Percentiles rank a stretch among this genome's conserved stretches.
These are phyloP conservation scores for Pimephales promelas DNA, from an alignment of 2,113 vertebrate species.

Conservation along the genomic window DNA sequence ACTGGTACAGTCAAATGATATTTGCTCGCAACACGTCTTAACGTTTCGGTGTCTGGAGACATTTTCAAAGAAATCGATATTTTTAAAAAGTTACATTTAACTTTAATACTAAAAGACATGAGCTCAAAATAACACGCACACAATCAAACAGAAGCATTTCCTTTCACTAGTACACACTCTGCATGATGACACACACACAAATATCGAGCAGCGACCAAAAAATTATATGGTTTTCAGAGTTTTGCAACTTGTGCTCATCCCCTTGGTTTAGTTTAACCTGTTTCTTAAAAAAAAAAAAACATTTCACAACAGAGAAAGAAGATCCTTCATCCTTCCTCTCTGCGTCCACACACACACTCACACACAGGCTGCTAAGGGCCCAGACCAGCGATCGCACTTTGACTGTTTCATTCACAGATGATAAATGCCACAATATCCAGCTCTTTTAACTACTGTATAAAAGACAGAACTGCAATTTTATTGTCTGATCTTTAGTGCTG, in stretches of 20 bases:
- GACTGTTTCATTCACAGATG: slow-evolving; percentile 1
- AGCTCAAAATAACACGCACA: neutral
- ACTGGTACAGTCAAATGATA: slow-evolving; percentile 17
- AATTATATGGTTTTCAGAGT: slow-evolving; percentile 7
- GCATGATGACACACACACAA: slow-evolving; percentile 24
- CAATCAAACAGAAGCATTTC: slow-evolving; percentile 21
- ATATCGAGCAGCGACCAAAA: slow-evolving; percentile 7
- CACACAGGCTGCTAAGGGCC: slow-evolving; percentile 36
- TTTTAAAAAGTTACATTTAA: neutral
- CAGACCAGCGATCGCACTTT: slow-evolving; percentile 22
- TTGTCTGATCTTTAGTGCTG: neutral
- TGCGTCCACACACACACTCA: slow-evolving; percentile 28
- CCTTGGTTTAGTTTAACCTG: slow-evolving; percentile 36
- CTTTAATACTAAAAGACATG: neutral
- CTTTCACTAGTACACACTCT: slow-evolving; percentile 19
- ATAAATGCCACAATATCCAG: neutral
- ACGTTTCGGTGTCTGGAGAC: neutral
- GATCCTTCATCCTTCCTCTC: slow-evolving; percentile 11
- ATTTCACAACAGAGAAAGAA: slow-evolving; percentile 33
- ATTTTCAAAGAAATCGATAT: neutral
- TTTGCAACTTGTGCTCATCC: neutral
- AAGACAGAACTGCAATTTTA: neutral
- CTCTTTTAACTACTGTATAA: neutral
- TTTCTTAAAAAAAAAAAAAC: neutral
- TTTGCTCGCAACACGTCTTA: slow-evolving; percentile 1